Evolutionary conservation across 2,888 invertebrate genomes (phyloP).

Genomic region (Kuschelorhynchus macadamiae): DNA sequence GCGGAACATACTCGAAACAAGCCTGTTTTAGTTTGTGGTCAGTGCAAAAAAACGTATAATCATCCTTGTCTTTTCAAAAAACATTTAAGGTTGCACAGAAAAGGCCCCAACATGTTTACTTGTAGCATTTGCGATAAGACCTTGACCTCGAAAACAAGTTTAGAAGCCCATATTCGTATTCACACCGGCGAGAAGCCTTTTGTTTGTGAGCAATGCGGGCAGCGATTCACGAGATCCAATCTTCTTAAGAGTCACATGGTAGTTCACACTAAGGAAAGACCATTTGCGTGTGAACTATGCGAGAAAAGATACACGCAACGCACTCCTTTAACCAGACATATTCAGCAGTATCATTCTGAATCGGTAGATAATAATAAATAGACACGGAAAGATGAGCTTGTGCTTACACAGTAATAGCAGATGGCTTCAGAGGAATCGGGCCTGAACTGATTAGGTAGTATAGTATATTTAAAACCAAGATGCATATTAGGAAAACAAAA

Average conservation of each 20-base stretch:
- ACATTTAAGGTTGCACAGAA: conserved; percentile 49
- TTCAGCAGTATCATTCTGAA: conserved; percentile 7
- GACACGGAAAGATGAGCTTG: no score
- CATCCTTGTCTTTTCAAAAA: conserved; percentile 43
- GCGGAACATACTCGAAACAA: conserved; percentile 70
- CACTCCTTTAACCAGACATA: conserved; percentile 1
- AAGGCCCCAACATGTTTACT: not conserved
- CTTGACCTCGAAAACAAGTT: conserved; percentile 1
- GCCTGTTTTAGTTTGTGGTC: conserved; percentile 67
- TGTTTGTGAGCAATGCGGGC: conserved; percentile 64
- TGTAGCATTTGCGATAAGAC: conserved; percentile 22
- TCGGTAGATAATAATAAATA: not conserved
- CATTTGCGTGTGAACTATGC: conserved; percentile 26
- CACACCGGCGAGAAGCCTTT: conserved; percentile 59
- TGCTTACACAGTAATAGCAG: no score
- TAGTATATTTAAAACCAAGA: no score
- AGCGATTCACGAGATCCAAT: conserved; percentile 63
- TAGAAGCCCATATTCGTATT: conserved; percentile 51
- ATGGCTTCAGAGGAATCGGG: no score
- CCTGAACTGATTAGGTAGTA: no score
- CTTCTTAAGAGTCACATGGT: conserved; percentile 24
- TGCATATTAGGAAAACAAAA: no score
- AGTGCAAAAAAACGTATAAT: conserved; percentile 71
- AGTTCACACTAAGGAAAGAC: conserved; percentile 44
- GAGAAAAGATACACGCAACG: conserved; percentile 18